phyloP scores from a whole-genome alignment of 2,888 invertebrate genomes.

The Xestoiulus laeticollis region DNA sequence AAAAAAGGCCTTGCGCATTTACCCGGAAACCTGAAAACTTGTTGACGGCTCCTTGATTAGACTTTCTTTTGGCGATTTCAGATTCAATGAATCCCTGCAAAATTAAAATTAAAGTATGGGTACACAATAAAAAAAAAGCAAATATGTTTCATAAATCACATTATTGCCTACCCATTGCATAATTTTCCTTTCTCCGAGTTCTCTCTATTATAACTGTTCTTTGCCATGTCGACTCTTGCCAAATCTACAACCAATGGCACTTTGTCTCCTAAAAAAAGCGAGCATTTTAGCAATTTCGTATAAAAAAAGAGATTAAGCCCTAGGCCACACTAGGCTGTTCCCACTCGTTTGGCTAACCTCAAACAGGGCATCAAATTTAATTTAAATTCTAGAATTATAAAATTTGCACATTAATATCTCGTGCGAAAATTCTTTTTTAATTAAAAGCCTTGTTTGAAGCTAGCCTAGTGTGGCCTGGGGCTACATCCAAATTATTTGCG shows the following conservation, averaged over 20 bases:
- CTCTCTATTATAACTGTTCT: constrained; percentile 51
- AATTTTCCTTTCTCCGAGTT: constrained; percentile 53
- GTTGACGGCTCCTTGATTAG: constrained; percentile 38
- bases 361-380: too few relatives aligned
- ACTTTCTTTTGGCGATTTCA: constrained; percentile 12
- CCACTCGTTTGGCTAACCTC: too few relatives aligned
- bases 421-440: too few relatives aligned
- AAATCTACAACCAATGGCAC: constrained; percentile 50
- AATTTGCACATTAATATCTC: too few relatives aligned
- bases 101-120: neutral
- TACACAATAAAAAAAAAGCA: neutral
- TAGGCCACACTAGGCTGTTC: too few relatives aligned
- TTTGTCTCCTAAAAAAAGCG: constrained; percentile 51
- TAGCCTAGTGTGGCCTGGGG: too few relatives aligned
- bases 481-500: too few relatives aligned
- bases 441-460: too few relatives aligned
- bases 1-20: neutral
- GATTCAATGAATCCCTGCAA: constrained; percentile 37
- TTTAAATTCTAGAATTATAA: too few relatives aligned
- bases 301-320: neutral
- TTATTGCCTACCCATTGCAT: constrained; percentile 48
- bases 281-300: neutral
- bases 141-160: neutral
- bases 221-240: constrained; percentile 51
- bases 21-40: neutral